A percentile compares a stretch with the other conserved stretches of the same genome.
Conservation (phyloP, 2,797 vertebrate genomes). For the Eulemur mongoz region DNA sequence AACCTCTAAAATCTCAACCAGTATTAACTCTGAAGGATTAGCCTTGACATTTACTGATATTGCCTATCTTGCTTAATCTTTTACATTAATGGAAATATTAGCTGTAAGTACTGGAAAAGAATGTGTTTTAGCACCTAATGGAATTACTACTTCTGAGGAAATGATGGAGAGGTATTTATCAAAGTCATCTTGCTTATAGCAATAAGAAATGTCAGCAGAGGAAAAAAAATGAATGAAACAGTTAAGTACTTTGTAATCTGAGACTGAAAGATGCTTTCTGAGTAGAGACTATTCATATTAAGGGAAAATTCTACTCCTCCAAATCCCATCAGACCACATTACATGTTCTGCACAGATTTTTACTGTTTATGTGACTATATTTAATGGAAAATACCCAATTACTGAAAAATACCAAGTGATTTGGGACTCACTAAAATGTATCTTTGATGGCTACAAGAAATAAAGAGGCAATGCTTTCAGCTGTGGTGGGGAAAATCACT, state of each 20-base stretch:
- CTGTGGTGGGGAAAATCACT: not conserved
- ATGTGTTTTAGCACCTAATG: constrained; percentile 31
- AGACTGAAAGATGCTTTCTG: not conserved
- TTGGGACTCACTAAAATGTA: not conserved
- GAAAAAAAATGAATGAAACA: constrained; percentile 41
- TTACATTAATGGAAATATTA: constrained; percentile 50
- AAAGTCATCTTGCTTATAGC: constrained; percentile 42
- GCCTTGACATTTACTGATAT: not conserved
- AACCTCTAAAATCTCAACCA: not conserved
- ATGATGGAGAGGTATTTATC: constrained; percentile 26
- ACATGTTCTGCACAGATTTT: not conserved
- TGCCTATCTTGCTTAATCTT: constrained; percentile 40
- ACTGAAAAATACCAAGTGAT: not conserved
- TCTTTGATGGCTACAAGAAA: constrained; percentile 13
- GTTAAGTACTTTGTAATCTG: constrained; percentile 42
- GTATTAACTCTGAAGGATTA: constrained; percentile 4
- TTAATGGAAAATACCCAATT: constrained; percentile 40
- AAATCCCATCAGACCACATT: constrained; percentile 8
- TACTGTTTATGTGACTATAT: not conserved
- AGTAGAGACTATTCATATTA: not conserved
- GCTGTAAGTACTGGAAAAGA: not conserved
- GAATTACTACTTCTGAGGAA: constrained; percentile 34
- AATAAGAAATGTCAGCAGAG: constrained; percentile 50
- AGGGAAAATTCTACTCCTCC: not conserved
- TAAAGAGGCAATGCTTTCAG: not conserved